Evolutionary conservation across 1,140 invertebrate genomes (phyloP).

Genomic region (Cryptotermes secundus): DNA sequence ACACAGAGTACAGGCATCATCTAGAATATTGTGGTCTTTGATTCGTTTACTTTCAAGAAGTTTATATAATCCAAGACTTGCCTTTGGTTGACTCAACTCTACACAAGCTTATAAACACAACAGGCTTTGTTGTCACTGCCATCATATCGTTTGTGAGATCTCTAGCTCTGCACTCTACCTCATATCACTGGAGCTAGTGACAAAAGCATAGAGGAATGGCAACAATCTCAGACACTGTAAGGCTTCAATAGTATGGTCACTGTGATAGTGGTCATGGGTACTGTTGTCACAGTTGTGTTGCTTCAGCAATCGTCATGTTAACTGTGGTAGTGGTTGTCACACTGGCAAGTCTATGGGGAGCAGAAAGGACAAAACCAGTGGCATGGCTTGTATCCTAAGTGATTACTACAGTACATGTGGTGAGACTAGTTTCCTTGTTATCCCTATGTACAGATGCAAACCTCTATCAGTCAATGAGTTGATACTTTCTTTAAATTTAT

Average conservation of each 20-base stretch:
- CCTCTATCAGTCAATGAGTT: slow-evolving; percentile 40
- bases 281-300: too few species aligned
- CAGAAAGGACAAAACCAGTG: slow-evolving; percentile 33
- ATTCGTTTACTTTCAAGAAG: slow-evolving; percentile 25
- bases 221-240: neutral
- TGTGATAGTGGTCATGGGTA: too few species aligned
- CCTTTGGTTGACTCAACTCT: slow-evolving; percentile 28
- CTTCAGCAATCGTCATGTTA: too few species aligned
- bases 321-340: neutral
- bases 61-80: slow-evolving; percentile 23
- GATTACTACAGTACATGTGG: slow-evolving; percentile 38
- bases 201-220: neutral
- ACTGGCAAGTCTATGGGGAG: slow-evolving; percentile 28
- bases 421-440: slow-evolving; percentile 38
- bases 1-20: slow-evolving; percentile 22
- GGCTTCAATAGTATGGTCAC: too few species aligned
- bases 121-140: neutral
- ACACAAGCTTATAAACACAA: slow-evolving; percentile 28
- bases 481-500: slow-evolving; percentile 38
- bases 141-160: neutral
- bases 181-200: too few species aligned
- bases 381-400: slow-evolving; percentile 35
- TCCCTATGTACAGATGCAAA: slow-evolving; percentile 37
- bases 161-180: too few species aligned
- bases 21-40: slow-evolving; percentile 19